Base-by-base conservation (phyloP, 1,140 invertebrate species). In the Bombus breviceps region DNA sequence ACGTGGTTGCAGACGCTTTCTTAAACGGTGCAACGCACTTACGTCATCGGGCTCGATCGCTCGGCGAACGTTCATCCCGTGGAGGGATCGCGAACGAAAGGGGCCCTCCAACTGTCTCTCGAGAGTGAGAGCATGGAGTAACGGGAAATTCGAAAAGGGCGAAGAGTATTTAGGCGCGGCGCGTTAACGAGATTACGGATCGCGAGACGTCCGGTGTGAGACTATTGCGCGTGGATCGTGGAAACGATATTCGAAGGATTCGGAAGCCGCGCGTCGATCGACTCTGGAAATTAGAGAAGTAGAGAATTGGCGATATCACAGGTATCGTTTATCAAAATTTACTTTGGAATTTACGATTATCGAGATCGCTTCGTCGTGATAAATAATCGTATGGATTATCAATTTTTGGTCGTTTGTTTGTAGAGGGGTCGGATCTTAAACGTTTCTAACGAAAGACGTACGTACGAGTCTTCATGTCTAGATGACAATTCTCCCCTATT, bases 1-100 rank as follows among this genome's bases (percentile, higher is more conserved):
- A 86, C 59, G 75, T 72, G 68, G 28, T 47, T 43, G 25, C 32
- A 10, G n/a, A 37, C 34, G 62, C 28, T 64, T 32, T n/a, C 59
- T 43, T 39, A 62, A 69, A 83, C 69, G 69, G 71, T 69, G 84
- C 43, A 37, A 68, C n/a, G 53, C 71, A 47, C 68, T 80, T 69
- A 62, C 66, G 37, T 83, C 83, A 72, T 18, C 15, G 57, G 68
- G 13, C n/a, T 72, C 47, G 66, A 72, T 78, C 18, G 41, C 13
- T 4, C n/a, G 59, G 1, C 15, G 39, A 34, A 37, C 43, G 32
- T 34, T 53, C 71, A 53, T 53, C 34, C 71, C 28, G 12, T 28
- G 41, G 10, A 32, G 37, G 43, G 18, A 72, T 74, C 15, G 32
- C 8, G 53, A 37, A 25, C 47, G 32, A 34, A 28, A 53, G 18